Base-by-base conservation (phyloP, 2,113 vertebrate genomes). In the Semnornis frantzii region DNA sequence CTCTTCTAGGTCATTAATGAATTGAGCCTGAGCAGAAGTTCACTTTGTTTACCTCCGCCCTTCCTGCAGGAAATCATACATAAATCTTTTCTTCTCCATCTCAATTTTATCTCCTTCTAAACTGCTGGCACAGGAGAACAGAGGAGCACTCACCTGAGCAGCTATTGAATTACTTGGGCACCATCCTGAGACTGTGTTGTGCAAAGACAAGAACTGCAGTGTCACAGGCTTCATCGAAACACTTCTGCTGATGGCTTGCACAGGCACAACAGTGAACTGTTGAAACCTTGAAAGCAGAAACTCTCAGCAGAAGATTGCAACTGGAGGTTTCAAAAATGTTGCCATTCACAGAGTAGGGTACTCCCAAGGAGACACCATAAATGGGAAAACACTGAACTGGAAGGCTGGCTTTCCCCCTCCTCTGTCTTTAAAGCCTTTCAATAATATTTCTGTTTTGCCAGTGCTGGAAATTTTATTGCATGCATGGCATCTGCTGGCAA, bases 381-480 rank as follows among this genome's bases (percentile, higher is more conserved):
- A 69, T 55, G 57, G 5, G 8, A 78, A 57, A 75, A 34, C 71
- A 60, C 52, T 1, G 9, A 78, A 72, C 12, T 2, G 1, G 33
- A 81, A 71, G 15, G 16, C 31, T 82, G 20, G 21, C 92, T 90
- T 69, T 82, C 23, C 87, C 21, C 27, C 8, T 74, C 13, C 13
- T 85, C 60, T 48, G 5, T 72, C 92, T 87, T 92, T 88, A 87
- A 95, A 87, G 6, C 31, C 30, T 87, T 90, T 59, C 21, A 90
- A 85, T 63, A 84, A 91, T 85, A 93, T 82, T 91, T 94, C 39
- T 82, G 19, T 33, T 77, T 88, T 27, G 6, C 64, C 17, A 58
- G 28, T 71, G 16, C 30, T 82, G 85, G 58, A 81, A 74, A 54
- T 82, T 95, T 95, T 20, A 7, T 90, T 94, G 71, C 46, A 42